Evolutionary conservation across 2,888 invertebrate species (phyloP), one percentile per base, ranked within the genome.

Genomic region (Colletes collaris): DNA sequence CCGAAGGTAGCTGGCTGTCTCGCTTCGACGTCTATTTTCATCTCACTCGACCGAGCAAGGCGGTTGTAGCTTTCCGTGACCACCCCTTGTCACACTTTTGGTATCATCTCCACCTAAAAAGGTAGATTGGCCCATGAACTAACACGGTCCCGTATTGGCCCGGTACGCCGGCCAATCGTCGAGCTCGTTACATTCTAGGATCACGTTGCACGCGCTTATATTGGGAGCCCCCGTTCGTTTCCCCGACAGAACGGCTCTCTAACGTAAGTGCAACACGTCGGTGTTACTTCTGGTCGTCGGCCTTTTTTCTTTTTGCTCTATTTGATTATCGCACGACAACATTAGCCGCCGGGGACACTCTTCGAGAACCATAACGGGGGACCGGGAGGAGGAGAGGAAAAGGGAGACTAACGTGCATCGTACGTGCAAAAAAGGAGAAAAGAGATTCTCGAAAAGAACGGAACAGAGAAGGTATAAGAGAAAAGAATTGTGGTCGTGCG

Each of bases 181-280:
- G 62, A 50, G 69, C 89, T 85, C 92, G 93, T 94, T 93, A 93
- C 93, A 94, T 92, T 89, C 92, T 93, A 94, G 96, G 95, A 96
- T 96, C 96, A 95, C 95, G 95, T 96, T 96, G 95, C 96, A 94
- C 94, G 94, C 94, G 96, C 96, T 96, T 96, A 96, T 96, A 96
- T 96, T 95, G 94, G 94, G 94, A 94, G 94, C 93, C 93, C 93
- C 94, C 94, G 94, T 95, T 95, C 95, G 95, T 95, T 95, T 95
- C 95, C 95, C 96, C 96, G 96, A 96, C 97, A 98, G 97, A 97
- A 97, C 97, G 97, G 97, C 97, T 97, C 97, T 97, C 96, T 96
- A 97, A 97, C 97, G 97, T 97, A 97, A 97, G 97, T 97, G 94
- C 93, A 94, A 92, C 94, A 94, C 92, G 89, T 91, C 89, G 90